Conservation (phyloP, 2,888 invertebrate genomes). For the Platycheirus albimanus region DNA sequence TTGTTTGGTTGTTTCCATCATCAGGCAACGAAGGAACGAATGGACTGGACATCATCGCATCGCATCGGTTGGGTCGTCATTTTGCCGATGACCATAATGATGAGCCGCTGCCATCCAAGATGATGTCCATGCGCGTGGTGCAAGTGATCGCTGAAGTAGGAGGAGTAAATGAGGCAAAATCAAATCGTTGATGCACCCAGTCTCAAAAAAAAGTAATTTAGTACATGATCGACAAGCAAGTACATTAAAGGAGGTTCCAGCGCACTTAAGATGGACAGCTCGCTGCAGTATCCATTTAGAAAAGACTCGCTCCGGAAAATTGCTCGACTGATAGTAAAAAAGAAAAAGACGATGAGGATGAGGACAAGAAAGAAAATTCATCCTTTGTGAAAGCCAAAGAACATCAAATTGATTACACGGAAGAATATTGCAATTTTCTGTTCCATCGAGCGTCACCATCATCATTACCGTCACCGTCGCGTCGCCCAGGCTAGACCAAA, state of each 20-base stretch:
- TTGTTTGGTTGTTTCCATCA: not conserved
- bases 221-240: slow-evolving; percentile 73
- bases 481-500: slow-evolving; percentile 46
- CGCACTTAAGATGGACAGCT: slow-evolving; percentile 66
- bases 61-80: no score
- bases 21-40: not conserved
- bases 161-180: slow-evolving; percentile 69
- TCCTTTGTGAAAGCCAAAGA: slow-evolving; percentile 54
- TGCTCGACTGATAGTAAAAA: slow-evolving; percentile 17
- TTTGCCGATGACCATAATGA: slow-evolving; percentile 47
- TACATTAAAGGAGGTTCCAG: slow-evolving; percentile 68
- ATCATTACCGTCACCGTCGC: slow-evolving; percentile 30
- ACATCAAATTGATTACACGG: slow-evolving; percentile 71
- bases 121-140: slow-evolving; percentile 42
- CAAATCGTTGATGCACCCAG: slow-evolving; percentile 47
- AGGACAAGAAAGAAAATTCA: slow-evolving; percentile 17
- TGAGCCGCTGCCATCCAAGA: slow-evolving; percentile 43
- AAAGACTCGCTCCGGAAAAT: slow-evolving; percentile 21
- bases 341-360: not conserved
- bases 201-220: slow-evolving; percentile 56
- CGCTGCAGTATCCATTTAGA: slow-evolving; percentile 33
- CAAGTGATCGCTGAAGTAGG: slow-evolving; percentile 54
- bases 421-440: slow-evolving; percentile 71
- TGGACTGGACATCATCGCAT: not conserved
- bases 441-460: slow-evolving; percentile 68